These are phyloP conservation scores for Lordiphosa mommai DNA, from an alignment of 1,140 invertebrate genomes.

Conservation along the genomic window DNA sequence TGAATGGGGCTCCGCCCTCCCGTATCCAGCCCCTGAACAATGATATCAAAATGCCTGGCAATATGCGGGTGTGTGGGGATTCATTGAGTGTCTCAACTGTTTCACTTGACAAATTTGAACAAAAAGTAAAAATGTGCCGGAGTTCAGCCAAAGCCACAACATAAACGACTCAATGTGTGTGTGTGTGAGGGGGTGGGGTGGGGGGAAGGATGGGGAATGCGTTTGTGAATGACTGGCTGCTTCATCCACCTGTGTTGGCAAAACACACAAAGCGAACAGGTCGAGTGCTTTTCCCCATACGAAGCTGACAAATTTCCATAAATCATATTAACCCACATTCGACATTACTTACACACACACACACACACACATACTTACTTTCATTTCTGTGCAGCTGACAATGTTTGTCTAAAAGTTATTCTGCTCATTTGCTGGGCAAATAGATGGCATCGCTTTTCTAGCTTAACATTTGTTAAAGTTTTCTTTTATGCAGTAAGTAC, in stretches of 20 bases:
- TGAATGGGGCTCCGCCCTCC: neutral
- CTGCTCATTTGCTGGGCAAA: constrained; percentile 31
- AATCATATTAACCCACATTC: constrained; percentile 68
- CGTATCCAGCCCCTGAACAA: constrained; percentile 17
- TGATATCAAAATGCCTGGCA: constrained; percentile 48
- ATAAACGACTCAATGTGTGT: constrained; percentile 18
- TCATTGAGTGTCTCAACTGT: constrained; percentile 62
- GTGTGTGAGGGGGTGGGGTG: neutral
- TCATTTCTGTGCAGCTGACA: neutral
- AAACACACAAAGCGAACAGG: constrained; percentile 39
- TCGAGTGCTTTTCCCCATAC: constrained; percentile 44
- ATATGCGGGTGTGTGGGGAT: constrained; percentile 43
- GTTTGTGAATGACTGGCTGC: constrained; percentile 24
- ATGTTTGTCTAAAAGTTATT: constrained; percentile 45
- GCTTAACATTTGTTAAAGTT: constrained; percentile 12
- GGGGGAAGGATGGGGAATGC: constrained; percentile 20
- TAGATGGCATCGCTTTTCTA: constrained; percentile 27
- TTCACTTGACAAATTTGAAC: constrained; percentile 60
- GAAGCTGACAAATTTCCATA: constrained; percentile 63
- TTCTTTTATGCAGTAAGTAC: constrained; percentile 3
- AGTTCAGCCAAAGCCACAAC: constrained; percentile 21
- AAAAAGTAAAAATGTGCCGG: constrained; percentile 50
- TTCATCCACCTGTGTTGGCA: constrained; percentile 32
- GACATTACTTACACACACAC: constrained; percentile 27
- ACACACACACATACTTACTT: neutral